Base-by-base conservation (phyloP, 2,113 vertebrate species). In the Tenebrosternarchus preto region DNA sequence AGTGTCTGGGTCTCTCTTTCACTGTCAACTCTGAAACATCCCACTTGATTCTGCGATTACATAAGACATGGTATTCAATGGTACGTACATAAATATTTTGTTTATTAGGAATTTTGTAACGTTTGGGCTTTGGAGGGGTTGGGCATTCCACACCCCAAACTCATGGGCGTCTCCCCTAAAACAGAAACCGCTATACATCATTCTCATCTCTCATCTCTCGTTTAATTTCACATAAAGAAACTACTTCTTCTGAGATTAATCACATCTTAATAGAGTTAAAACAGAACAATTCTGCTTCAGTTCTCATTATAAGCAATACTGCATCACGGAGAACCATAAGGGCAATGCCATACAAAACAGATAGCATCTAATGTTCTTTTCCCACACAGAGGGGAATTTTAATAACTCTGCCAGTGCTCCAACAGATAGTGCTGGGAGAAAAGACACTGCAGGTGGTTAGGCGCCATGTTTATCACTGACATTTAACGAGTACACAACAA, bases 391-490 rank as follows among this genome's bases (percentile, higher is more conserved):
- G 80, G 2, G 25, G 50, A 53, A 81, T 81, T 81, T 81, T 81
- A 81, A 81, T 81, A 81, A 76, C 72, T 74, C 72, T 22, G 57
- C 50, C 71, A 80, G 60, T 50, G 71, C 46, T 53, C 39, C 68
- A 39, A 60, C 63, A 25, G 57, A 81, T 69, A 81, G 69, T 53
- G 73, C 80, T 61, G 64, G 25, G 55, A 76, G 80, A 81, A 76
- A 81, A 81, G 64, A 81, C 73, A 29, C 80, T 76, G 82, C 77
- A 83, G 76, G 77, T 79, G 82, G 82, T 74, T 61, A 69, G 71
- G 77, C 36, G 75, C 36, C 70, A 75, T 79, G 71, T 69, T 78
- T 69, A 83, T 83, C 80, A 81, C 80, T 81, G 80, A 81, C 80
- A 81, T 74, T 81, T 81, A 81, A 76, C 31, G 64, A 81, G 82